phyloP scores from a whole-genome alignment of 1,140 invertebrate genomes.

The Augochlora pura region DNA sequence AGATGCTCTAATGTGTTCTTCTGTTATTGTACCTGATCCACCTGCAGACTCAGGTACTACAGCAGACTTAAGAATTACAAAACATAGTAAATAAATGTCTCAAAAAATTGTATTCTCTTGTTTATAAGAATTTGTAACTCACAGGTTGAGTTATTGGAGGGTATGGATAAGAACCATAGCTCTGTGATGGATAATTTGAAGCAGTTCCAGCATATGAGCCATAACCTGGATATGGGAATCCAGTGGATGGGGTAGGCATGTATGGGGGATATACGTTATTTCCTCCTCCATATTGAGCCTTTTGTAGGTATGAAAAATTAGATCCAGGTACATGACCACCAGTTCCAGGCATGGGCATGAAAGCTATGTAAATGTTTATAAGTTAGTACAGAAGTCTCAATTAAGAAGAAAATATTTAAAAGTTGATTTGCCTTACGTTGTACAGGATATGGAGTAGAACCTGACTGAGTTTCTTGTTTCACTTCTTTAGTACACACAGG shows the following conservation, averaged over 20 bases:
- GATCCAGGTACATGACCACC: slow-evolving; percentile 62
- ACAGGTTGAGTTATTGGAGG: slow-evolving; percentile 69
- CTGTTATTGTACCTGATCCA: slow-evolving; percentile 91
- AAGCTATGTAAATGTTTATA: slow-evolving; percentile 70
- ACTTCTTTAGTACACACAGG: slow-evolving; percentile 93
- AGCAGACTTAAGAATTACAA: slow-evolving; percentile 71
- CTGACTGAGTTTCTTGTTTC: slow-evolving; percentile 77
- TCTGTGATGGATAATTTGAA: slow-evolving; percentile 64
- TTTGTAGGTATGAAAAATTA: slow-evolving; percentile 68
- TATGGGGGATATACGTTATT: slow-evolving; percentile 74
- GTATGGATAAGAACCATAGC: slow-evolving; percentile 72
- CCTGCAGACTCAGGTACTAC: slow-evolving; percentile 78
- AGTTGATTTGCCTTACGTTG: slow-evolving; percentile 75
- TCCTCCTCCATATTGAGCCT: slow-evolving; percentile 65
- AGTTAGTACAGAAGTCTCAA: neutral
- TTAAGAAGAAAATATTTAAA: neutral
- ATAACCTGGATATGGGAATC: slow-evolving; percentile 75
- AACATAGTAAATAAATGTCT: slow-evolving; percentile 9
- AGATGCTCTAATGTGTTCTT: slow-evolving; percentile 96
- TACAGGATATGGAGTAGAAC: slow-evolving; percentile 83
- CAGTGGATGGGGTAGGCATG: slow-evolving; percentile 69
- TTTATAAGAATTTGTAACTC: slow-evolving; percentile 56
- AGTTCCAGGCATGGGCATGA: slow-evolving; percentile 83
- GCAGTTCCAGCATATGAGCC: slow-evolving; percentile 61
- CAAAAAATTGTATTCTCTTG: neutral